Evolutionary conservation across 2,888 invertebrate genomes (phyloP).

Genomic region (Cotesia congregata): DNA sequence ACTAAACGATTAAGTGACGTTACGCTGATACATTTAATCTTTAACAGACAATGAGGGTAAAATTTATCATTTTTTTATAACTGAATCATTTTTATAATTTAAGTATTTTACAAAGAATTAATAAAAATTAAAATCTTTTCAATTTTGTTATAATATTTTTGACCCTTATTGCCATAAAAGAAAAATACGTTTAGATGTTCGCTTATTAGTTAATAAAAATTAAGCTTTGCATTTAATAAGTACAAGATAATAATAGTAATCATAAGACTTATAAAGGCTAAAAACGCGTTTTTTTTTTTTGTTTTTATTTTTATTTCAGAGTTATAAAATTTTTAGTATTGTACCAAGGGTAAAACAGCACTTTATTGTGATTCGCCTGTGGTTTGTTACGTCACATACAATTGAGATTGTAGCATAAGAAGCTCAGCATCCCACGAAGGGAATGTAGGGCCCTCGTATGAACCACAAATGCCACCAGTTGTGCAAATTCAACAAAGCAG

Average conservation of each 20-base stretch:
- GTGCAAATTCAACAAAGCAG: slow-evolving; percentile 43
- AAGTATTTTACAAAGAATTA: no score
- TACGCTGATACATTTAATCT: not conserved
- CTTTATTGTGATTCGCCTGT: slow-evolving; percentile 46
- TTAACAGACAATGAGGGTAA: no score
- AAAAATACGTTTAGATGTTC: no score
- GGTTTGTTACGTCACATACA: slow-evolving; percentile 33
- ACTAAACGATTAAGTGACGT: not conserved
- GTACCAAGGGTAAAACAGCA: slow-evolving; percentile 49
- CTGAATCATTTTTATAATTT: no score
- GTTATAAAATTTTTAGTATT: slow-evolving; percentile 48
- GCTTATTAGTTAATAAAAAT: no score
- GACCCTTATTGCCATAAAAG: no score
- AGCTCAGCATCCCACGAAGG: slow-evolving; percentile 39
- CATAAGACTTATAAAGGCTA: not conserved
- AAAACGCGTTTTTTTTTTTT: slow-evolving; percentile 6
- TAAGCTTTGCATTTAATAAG: no score
- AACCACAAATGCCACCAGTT: slow-evolving; percentile 45
- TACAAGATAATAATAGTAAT: no score
- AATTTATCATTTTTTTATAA: no score
- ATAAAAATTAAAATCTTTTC: no score
- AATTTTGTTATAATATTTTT: no score
- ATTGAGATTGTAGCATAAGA: slow-evolving; percentile 17
- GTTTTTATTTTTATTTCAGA: slow-evolving; percentile 28
- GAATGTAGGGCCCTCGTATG: slow-evolving; percentile 37